phyloP scores from a whole-genome alignment of 2,888 invertebrate genomes.

The Epinotia ramella region DNA sequence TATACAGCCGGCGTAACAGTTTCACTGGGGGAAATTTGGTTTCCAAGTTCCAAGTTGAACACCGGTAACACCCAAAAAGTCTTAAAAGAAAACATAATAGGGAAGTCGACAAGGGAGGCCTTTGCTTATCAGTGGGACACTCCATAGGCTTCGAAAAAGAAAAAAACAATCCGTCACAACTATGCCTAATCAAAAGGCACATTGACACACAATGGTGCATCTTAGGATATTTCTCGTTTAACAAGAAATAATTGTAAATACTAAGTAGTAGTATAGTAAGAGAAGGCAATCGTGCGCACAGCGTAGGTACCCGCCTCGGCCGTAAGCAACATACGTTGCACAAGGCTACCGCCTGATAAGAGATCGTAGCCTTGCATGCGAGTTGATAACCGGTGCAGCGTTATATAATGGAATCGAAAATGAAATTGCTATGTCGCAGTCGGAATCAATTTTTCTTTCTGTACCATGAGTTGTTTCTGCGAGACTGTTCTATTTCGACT shows the following conservation, averaged over 20 bases:
- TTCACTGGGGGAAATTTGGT: not conserved
- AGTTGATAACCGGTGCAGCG: conserved; percentile 52
- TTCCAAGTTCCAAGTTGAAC: not conserved
- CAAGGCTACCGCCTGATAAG: conserved; percentile 68
- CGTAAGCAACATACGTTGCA: conserved; percentile 14
- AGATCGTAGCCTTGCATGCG: conserved; percentile 62
- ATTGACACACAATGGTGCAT: too few species aligned
- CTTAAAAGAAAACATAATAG: not conserved
- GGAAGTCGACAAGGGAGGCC: too few species aligned
- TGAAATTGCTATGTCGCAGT: conserved; percentile 17
- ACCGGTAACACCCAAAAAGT: not conserved
- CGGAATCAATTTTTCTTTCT: conserved; percentile 3
- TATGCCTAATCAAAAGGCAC: too few species aligned
- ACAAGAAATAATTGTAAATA: not conserved
- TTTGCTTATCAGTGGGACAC: too few species aligned
- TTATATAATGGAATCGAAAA: conserved; percentile 33
- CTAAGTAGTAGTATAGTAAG: not conserved
- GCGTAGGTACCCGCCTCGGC: conserved; percentile 7
- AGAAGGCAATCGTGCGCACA: conserved; percentile 13
- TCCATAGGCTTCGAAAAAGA: too few species aligned
- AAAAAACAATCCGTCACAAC: too few species aligned
- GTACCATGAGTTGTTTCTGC: not conserved
- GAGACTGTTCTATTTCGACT: conserved; percentile 1
- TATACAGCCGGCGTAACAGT: too few species aligned
- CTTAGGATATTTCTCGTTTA: not conserved